Conservation (phyloP, 2,113 vertebrate species). For the Danio rerio region DNA sequence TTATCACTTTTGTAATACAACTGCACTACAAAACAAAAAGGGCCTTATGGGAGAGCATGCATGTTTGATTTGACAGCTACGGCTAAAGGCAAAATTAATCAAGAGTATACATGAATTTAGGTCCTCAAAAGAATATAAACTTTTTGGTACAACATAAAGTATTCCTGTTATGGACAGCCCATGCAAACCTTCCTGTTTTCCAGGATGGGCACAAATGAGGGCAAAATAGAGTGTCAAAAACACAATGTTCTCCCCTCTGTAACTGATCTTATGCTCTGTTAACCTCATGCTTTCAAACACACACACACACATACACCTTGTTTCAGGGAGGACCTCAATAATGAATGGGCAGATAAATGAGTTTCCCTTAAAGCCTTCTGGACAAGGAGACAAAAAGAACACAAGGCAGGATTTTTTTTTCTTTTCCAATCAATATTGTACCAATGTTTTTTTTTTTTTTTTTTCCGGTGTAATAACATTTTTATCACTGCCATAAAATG, state of each 20-base stretch:
- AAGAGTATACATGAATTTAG: background rate
- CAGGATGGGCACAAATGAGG: background rate
- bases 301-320: slow-evolving; percentile 33
- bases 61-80: background rate
- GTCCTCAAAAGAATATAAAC: background rate
- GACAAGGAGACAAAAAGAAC: slow-evolving; percentile 15
- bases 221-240: slow-evolving; percentile 21
- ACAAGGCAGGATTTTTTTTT: background rate
- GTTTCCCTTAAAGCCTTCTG: slow-evolving; percentile 44
- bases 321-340: slow-evolving; percentile 49
- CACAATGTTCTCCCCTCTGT: slow-evolving; percentile 17
- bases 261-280: slow-evolving; percentile 6
- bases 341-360: slow-evolving; percentile 54
- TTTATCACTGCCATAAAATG: slow-evolving; percentile 28
- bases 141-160: background rate
- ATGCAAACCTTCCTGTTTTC: slow-evolving; percentile 6
- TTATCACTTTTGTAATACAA: no score
- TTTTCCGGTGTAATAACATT: slow-evolving; percentile 1
- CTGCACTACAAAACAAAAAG: no score
- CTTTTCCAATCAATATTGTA: slow-evolving; percentile 25
- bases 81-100: background rate
- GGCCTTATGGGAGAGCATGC: background rate
- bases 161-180: background rate
- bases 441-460: slow-evolving; percentile 2
- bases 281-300: slow-evolving; percentile 32